Base-by-base conservation (phyloP, 2,888 invertebrate genomes). In the Stenchaetothrips biformis region DNA sequence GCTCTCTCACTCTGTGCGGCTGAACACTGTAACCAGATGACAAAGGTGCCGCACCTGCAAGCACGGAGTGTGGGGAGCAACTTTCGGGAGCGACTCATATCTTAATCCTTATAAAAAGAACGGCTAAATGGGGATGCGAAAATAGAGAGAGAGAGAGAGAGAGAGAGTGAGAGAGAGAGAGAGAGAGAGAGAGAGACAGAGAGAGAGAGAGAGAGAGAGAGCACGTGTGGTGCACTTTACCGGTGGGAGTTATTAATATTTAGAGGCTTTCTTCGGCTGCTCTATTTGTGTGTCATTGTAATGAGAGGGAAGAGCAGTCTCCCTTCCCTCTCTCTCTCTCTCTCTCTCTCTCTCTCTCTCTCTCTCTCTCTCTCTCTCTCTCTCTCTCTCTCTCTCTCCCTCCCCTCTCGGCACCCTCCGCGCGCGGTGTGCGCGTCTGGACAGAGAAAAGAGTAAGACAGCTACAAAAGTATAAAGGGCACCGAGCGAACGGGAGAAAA, bases 261-360 rank as follows among this genome's bases (percentile, higher is more conserved):
- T 74, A 74, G 67, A 74, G 11, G 67, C 67, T 74, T 74, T 74
- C 67, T 74, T 74, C 67, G 67, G 67, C 67, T 74, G 67, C 67
- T 74, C 67, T 74, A 74, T 74, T 74, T 74, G 25, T 74, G 67
- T 25, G 67, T 74, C 67, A 74, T 74, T 74, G 67, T 74, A 74
- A 74, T 74, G 67, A 74, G 67, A 13, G 53, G 53, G 53, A 16
- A 16, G 53, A 37, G 25, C 21, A 21, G 67, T 11, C 67, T 25
- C 25, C 25, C 25, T n/a, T 37, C 37, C 37, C 25, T 21, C 67
- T 74, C 25, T 74, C 21, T 67, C 21, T 9, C 67, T 21, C 21
- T 21, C 53, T 18, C 16, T 53, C 53, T 53, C 53, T 18, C 16
- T 53, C 53, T 53, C 16, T 18, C 13, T 53, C 18, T 53, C 53